Conservation (phyloP, 2,888 invertebrate genomes). For the Ommatoiulus sabulosus region DNA sequence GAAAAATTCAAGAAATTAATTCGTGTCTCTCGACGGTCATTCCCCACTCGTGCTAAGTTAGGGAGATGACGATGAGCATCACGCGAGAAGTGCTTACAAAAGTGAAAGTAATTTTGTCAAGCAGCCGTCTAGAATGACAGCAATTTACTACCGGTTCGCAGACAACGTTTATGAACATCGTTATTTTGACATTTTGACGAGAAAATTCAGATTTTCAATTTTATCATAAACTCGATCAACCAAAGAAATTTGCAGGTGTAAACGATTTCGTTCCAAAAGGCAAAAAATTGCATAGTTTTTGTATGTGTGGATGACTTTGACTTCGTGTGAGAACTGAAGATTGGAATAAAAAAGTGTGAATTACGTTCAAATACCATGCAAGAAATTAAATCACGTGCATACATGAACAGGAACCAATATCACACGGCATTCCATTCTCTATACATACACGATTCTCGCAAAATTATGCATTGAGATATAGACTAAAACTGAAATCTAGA, state of each 20-base stretch:
- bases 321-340: background rate
- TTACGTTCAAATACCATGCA: background rate
- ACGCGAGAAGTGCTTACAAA: constrained; percentile 44
- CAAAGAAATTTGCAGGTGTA: background rate
- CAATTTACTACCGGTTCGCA: too few species aligned
- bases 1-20: constrained; percentile 3
- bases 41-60: constrained; percentile 7
- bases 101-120: constrained; percentile 9
- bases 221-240: background rate
- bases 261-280: background rate
- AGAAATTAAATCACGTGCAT: background rate
- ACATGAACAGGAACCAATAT: background rate
- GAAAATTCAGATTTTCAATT: background rate
- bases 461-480: background rate
- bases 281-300: constrained; percentile 27
- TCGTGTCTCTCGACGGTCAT: constrained; percentile 43
- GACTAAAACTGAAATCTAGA: background rate
- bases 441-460: background rate
- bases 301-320: background rate
- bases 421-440: background rate
- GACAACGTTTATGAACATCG: background rate
- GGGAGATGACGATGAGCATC: background rate
- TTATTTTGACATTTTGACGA: background rate
- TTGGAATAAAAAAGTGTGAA: background rate
- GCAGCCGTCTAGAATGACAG: background rate